These are phyloP conservation scores for Cryptomyrus ogoouensis DNA, from an alignment of 2,113 vertebrate species.

Conservation along the genomic window DNA sequence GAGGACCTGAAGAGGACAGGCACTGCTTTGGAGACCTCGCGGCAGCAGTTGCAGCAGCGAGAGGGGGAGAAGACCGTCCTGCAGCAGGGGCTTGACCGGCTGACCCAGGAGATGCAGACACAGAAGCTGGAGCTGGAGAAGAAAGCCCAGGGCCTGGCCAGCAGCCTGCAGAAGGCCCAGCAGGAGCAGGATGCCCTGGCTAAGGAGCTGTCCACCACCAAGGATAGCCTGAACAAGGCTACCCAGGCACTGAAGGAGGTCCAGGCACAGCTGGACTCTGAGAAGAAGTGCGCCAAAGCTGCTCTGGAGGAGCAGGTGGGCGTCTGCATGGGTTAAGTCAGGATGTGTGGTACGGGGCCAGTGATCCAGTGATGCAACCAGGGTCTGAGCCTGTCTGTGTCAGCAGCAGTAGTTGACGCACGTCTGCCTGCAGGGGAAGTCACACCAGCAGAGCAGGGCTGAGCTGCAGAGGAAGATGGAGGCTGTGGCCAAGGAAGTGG, in stretches of 20 bases:
- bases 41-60: slow-evolving; percentile 61
- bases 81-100: slow-evolving; percentile 67
- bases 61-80: slow-evolving; percentile 66
- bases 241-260: slow-evolving; percentile 70
- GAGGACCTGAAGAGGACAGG: slow-evolving; percentile 77
- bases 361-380: not conserved
- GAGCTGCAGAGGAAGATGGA: slow-evolving; percentile 75
- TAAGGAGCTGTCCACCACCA: slow-evolving; percentile 69
- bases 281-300: slow-evolving; percentile 71
- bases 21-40: slow-evolving; percentile 61
- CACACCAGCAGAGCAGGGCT: slow-evolving; percentile 71
- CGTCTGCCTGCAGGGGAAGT: slow-evolving; percentile 67
- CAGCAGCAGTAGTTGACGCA: not conserved
- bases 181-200: slow-evolving; percentile 65
- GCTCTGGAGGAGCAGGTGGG: slow-evolving; percentile 75
- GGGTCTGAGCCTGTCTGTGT: not conserved
- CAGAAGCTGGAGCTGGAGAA: slow-evolving; percentile 65
- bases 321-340: slow-evolving; percentile 22
- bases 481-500: slow-evolving; percentile 63
- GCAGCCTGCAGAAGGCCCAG: slow-evolving; percentile 67
- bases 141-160: slow-evolving; percentile 57
- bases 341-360: not conserved
- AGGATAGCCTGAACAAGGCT: slow-evolving; percentile 67
- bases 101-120: slow-evolving; percentile 62
- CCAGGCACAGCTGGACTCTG: slow-evolving; percentile 73